Percentiles rank a stretch among this genome's conserved stretches.
Evolutionary conservation across 2,797 vertebrate genomes (phyloP).

Genomic region (Leptoclinus maculatus): DNA sequence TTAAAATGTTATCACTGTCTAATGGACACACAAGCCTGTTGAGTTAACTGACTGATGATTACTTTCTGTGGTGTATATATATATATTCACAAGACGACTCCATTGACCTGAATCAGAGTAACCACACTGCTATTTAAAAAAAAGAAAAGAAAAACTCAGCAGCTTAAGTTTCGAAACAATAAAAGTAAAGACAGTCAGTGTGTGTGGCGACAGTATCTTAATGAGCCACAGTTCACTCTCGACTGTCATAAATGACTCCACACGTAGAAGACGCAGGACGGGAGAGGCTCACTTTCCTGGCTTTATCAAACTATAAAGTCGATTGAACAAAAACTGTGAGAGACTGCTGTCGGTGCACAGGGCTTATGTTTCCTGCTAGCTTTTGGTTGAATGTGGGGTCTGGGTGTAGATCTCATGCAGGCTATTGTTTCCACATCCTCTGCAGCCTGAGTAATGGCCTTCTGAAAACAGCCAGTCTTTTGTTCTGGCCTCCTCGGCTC

Average conservation of each 20-base stretch:
- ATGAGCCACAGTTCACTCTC: constrained; percentile 47
- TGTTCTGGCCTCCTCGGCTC: constrained; percentile 79
- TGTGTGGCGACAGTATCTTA: constrained; percentile 38
- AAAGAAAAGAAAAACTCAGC: neutral
- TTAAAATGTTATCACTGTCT: neutral
- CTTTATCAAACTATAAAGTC: constrained; percentile 73
- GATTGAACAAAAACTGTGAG: constrained; percentile 76
- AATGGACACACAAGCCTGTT: neutral
- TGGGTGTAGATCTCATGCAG: constrained; percentile 82
- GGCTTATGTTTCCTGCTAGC: constrained; percentile 80
- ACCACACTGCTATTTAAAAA: neutral
- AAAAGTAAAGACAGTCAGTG: constrained; percentile 5
- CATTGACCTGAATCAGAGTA: neutral
- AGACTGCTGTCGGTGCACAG: constrained; percentile 69
- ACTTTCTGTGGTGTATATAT: neutral
- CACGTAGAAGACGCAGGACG: constrained; percentile 23
- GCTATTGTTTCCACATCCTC: constrained; percentile 84
- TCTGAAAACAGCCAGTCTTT: constrained; percentile 83
- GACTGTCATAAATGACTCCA: constrained; percentile 64
- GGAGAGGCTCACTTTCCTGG: constrained; percentile 57
- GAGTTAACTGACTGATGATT: no score
- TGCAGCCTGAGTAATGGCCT: constrained; percentile 82
- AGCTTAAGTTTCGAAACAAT: constrained; percentile 15
- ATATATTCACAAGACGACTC: neutral
- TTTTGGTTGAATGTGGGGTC: constrained; percentile 76